Evolutionary conservation across 2,888 invertebrate species (phyloP).

Genomic region (Agrotis puta): DNA sequence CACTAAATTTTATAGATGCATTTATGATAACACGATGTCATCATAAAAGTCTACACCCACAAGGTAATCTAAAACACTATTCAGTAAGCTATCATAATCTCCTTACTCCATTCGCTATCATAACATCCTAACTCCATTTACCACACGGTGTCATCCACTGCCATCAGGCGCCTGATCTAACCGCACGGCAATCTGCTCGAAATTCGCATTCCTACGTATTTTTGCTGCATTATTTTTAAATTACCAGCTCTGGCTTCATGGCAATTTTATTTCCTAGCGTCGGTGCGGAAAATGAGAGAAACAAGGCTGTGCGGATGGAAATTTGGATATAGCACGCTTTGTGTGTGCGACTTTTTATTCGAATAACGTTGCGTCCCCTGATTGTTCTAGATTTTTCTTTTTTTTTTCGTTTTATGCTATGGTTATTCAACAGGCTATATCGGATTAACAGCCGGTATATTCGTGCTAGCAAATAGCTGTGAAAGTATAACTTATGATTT

Average conservation of each 20-base stretch:
- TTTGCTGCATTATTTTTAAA: constrained; percentile 89
- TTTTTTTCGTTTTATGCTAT: constrained; percentile 1
- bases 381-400: constrained; percentile 68
- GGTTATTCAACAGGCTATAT: constrained; percentile 9
- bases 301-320: constrained; percentile 81
- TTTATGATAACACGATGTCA: neutral
- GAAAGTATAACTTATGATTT: too few relatives aligned
- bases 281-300: constrained; percentile 85
- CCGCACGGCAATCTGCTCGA: constrained; percentile 82
- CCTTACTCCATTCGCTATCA: constrained; percentile 17
- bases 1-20: neutral
- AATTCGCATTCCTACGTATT: constrained; percentile 83
- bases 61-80: constrained; percentile 26
- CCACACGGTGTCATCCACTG: constrained; percentile 15
- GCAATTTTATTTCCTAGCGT: constrained; percentile 88
- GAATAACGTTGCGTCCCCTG: constrained; percentile 63
- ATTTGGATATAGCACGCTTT: constrained; percentile 76
- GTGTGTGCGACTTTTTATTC: constrained; percentile 64
- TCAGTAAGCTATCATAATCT: constrained; percentile 23
- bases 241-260: constrained; percentile 86
- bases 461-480: too few relatives aligned
- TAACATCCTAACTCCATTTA: constrained; percentile 28
- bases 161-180: constrained; percentile 73
- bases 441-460: too few relatives aligned
- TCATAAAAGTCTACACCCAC: constrained; percentile 5